These are phyloP conservation scores for Dryomyza anilis DNA, from an alignment of 2,888 invertebrate genomes.

Conservation along the genomic window DNA sequence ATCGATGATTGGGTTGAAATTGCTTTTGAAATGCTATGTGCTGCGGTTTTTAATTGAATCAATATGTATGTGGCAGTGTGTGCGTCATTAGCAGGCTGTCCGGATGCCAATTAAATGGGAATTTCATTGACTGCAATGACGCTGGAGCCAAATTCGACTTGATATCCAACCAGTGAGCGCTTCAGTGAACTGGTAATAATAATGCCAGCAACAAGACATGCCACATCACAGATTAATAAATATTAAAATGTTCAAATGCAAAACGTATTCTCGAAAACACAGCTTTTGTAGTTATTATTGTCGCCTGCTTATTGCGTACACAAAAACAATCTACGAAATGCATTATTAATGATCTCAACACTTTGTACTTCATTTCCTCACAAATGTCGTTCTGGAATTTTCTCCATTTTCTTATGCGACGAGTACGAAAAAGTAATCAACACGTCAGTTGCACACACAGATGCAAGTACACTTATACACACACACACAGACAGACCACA, in stretches of 20 bases:
- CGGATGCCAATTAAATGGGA: not conserved
- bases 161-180: too few relatives aligned
- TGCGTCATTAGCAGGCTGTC: not conserved
- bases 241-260: too few relatives aligned
- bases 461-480: not conserved
- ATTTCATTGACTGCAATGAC: too few relatives aligned
- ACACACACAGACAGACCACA: not conserved
- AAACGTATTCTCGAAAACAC: too few relatives aligned
- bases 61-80: conserved; percentile 12
- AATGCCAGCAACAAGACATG: too few relatives aligned
- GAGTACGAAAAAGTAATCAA: conserved; percentile 11
- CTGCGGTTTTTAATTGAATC: conserved; percentile 36
- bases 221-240: too few relatives aligned
- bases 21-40: conserved; percentile 17
- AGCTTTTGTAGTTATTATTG: too few relatives aligned
- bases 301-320: too few relatives aligned
- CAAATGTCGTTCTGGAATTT: not conserved
- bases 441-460: not conserved
- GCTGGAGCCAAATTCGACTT: too few relatives aligned
- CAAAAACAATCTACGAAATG: not conserved
- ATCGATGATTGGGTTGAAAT: conserved; percentile 12
- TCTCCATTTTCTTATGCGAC: not conserved
- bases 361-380: not conserved
- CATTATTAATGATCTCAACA: conserved; percentile 7
- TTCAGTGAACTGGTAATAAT: too few relatives aligned